Percentiles rank a stretch among this genome's conserved stretches.
Conservation (phyloP, 2,797 vertebrate species). For the Masticophis lateralis region DNA sequence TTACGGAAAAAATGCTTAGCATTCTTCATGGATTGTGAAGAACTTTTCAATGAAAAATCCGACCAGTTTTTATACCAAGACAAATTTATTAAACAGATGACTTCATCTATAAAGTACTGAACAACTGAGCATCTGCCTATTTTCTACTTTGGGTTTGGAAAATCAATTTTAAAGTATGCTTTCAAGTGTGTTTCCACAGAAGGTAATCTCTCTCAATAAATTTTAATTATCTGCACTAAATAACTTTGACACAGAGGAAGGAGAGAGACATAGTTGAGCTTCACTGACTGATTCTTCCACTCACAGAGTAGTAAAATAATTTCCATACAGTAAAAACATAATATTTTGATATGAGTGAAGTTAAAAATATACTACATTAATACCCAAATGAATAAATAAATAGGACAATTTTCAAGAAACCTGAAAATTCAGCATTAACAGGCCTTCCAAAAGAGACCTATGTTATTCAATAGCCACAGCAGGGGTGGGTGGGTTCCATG, state of each 20-base stretch:
- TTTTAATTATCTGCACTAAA: constrained; percentile 30
- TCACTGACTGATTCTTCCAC: neutral
- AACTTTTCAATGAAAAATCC: constrained; percentile 37
- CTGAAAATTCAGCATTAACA: neutral
- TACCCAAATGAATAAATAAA: neutral
- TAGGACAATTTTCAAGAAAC: neutral
- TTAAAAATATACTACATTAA: neutral
- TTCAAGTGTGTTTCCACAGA: constrained; percentile 28
- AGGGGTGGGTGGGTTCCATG: neutral
- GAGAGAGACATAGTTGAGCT: neutral
- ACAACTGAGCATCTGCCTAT: constrained; percentile 13
- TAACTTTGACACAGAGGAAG: neutral
- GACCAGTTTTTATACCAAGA: constrained; percentile 16
- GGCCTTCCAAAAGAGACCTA: neutral
- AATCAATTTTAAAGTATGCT: constrained; percentile 21
- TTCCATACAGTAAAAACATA: neutral
- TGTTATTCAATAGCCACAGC: neutral
- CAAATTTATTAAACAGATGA: constrained; percentile 41
- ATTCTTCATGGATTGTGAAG: constrained; percentile 16
- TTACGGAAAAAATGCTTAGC: neutral
- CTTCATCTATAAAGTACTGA: constrained; percentile 38
- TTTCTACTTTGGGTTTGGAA: constrained; percentile 35
- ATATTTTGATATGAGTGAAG: neutral
- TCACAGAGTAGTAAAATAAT: neutral
- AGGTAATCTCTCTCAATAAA: constrained; percentile 10